A percentile compares a stretch with the other conserved stretches of the same genome.
These are phyloP conservation scores for Macaca mulatta DNA, from an alignment of 2,113 vertebrate genomes.

Conservation along the genomic window DNA sequence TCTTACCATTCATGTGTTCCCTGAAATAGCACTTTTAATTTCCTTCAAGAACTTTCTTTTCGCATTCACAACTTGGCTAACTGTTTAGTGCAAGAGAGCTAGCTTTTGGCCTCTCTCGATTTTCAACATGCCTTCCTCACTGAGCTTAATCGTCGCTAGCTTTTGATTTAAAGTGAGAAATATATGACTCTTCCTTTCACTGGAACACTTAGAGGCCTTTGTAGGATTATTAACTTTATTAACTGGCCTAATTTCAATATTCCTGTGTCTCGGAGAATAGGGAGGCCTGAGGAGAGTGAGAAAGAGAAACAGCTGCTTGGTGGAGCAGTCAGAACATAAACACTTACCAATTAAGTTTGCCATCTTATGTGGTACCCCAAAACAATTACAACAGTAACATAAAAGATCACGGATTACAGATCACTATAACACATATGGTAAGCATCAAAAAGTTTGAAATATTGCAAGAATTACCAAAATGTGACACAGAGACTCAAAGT, in stretches of 20 bases:
- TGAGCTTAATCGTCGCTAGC: background rate
- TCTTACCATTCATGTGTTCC: background rate
- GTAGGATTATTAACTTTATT: background rate
- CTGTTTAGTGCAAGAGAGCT: background rate
- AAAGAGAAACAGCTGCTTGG: background rate
- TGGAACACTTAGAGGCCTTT: background rate
- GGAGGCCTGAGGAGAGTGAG: background rate
- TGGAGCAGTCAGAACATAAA: background rate
- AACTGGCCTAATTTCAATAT: background rate
- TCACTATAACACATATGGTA: background rate
- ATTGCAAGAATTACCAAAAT: background rate
- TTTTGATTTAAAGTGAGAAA: background rate
- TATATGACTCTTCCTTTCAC: background rate
- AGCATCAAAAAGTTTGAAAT: background rate
- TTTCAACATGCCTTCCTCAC: background rate
- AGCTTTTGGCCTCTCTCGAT: background rate
- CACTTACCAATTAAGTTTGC: background rate
- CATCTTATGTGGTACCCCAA: background rate
- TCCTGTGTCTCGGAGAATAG: background rate
- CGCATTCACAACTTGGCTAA: background rate
- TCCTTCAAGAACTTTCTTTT: background rate
- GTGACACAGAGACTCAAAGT: background rate
- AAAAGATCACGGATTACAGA: background rate
- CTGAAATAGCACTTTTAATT: background rate
- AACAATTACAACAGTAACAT: background rate